Base-by-base conservation (phyloP, 2,797 vertebrate species). In the Sus cebifrons region DNA sequence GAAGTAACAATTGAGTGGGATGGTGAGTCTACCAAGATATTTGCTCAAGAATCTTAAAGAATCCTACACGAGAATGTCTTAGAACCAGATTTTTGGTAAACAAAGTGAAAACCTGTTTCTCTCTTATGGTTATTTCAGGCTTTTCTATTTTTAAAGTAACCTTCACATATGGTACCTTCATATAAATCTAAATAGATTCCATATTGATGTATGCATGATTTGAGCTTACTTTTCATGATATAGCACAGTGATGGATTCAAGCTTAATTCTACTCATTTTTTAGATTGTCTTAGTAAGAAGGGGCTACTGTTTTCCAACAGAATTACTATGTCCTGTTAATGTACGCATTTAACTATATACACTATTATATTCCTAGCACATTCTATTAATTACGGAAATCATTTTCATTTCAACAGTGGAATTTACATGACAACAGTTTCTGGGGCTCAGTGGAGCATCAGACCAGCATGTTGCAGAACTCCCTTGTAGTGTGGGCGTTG, bases 101-200 rank as follows among this genome's bases (percentile, higher is more conserved):
- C 74, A 96, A 95, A 96, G 40, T 91, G 56, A 94, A 97, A 96
- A 82, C 64, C 52, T 94, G 52, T 70, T 89, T 96, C 64, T 95
- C 64, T 88, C 27, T 78, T 65, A 1, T 86, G 67, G 44, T 82
- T 97, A 96, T 97, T 97, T 92, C 68, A 89, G 89, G 62, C 27
- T 95, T 95, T 96, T 73, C 95, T 95, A 93, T 96, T 97, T 96
- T 91, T 75, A 95, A 97, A 97, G 49, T 93, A 96, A 97, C 32
- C 96, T 97, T 97, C 75, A 87, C 94, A 96, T 97, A 95, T 92
- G 92, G 75, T 94, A 89, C 52, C 64, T 96, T 36, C 79, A 91
- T 86, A 83, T 86, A 96, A 84, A 85, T 83, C 40, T 89, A 89
- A 94, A 81, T 91, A 84, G 83, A 86, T 68, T 89, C 54, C 58